These are phyloP conservation scores for Liodrosophila aerea DNA, from an alignment of 2,888 invertebrate genomes.

Conservation along the genomic window DNA sequence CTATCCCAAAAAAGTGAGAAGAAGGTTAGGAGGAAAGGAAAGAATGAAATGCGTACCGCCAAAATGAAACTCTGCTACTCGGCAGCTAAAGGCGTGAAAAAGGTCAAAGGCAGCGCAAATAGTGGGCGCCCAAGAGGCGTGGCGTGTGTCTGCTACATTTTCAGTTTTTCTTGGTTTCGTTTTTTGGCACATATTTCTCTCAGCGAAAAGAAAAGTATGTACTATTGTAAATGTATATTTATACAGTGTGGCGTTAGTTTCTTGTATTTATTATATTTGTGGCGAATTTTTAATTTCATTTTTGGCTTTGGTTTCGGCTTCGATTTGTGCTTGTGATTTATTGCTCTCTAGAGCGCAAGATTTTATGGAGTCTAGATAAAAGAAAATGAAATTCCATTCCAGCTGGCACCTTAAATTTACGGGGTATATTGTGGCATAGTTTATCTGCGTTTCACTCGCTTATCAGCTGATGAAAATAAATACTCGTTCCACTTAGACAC, in stretches of 20 bases:
- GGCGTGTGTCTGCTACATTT: not conserved
- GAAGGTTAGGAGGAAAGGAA: constrained; percentile 10
- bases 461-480: constrained; percentile 50
- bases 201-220: constrained; percentile 26
- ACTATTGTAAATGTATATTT: constrained; percentile 23
- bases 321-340: constrained; percentile 36
- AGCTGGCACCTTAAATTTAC: constrained; percentile 20
- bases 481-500: constrained; percentile 21
- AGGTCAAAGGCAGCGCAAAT: constrained; percentile 67
- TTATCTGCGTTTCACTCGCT: constrained; percentile 44
- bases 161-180: constrained; percentile 9
- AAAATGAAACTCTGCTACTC: constrained; percentile 65
- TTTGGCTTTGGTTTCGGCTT: not conserved
- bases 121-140: constrained; percentile 14
- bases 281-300: constrained; percentile 7
- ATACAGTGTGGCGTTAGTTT: not conserved
- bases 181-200: constrained; percentile 37
- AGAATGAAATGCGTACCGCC: constrained; percentile 14
- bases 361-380: not conserved
- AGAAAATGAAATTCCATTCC: constrained; percentile 2
- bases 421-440: constrained; percentile 16
- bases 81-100: constrained; percentile 73
- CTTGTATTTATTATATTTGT: constrained; percentile 19
- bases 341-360: not conserved
- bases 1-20: constrained; percentile 5